phyloP scores from a whole-genome alignment of 2,888 invertebrate genomes.

The Hypselothyrea guttata region DNA sequence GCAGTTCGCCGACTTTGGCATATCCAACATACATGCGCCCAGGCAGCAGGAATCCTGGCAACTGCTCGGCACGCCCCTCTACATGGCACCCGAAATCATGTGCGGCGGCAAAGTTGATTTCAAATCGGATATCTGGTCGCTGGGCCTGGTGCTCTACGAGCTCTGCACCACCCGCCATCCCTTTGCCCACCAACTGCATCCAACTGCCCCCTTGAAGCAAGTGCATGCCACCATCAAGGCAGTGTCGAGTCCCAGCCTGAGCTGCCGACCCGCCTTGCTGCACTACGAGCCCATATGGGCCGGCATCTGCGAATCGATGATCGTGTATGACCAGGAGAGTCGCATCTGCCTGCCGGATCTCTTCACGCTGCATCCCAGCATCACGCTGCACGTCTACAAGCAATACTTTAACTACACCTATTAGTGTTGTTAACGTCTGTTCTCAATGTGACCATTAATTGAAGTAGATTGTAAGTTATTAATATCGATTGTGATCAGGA shows the following conservation, averaged over 20 bases:
- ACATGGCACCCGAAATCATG: conserved; percentile 89
- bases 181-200: conserved; percentile 51
- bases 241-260: conserved; percentile 53
- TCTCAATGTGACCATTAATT: background rate
- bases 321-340: conserved; percentile 67
- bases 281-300: conserved; percentile 70
- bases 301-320: conserved; percentile 74
- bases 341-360: conserved; percentile 76
- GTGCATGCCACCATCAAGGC: conserved; percentile 54
- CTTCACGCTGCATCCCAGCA: conserved; percentile 56
- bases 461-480: too few species aligned
- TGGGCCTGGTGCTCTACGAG: conserved; percentile 88
- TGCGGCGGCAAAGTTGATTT: conserved; percentile 87
- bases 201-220: conserved; percentile 47
- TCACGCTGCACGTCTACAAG: conserved; percentile 71
- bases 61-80: conserved; percentile 86
- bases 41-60: conserved; percentile 49
- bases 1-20: conserved; percentile 89
- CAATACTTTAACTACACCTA: conserved; percentile 79
- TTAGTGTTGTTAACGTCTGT: too few species aligned
- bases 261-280: conserved; percentile 56
- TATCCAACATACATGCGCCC: conserved; percentile 80
- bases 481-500: too few species aligned
- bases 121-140: conserved; percentile 89
- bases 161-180: conserved; percentile 81